A percentile compares a stretch with the other conserved stretches of the same genome.
These are phyloP conservation scores for Actinemys pallida DNA, from an alignment of 2,113 vertebrate species.

Conservation along the genomic window DNA sequence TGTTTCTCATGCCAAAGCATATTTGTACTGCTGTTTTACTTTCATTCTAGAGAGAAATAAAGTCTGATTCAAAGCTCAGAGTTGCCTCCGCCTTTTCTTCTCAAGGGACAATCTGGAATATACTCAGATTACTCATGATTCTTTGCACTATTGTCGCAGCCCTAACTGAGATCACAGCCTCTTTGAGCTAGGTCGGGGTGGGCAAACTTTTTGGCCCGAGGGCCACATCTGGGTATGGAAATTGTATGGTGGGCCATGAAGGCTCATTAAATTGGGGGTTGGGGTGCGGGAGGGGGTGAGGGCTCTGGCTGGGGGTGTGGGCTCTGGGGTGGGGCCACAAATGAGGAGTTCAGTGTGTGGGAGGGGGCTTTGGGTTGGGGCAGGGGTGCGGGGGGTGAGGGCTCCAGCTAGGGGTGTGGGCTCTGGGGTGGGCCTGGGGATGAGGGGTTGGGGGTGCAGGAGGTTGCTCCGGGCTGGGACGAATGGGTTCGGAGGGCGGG, in stretches of 20 bases:
- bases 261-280: neutral
- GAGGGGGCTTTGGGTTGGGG: too few relatives aligned
- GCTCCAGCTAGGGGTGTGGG: too few relatives aligned
- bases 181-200: neutral
- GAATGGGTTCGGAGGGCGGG: too few relatives aligned
- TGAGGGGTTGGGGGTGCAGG: too few relatives aligned
- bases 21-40: conserved; percentile 53
- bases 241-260: too few relatives aligned
- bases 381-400: too few relatives aligned
- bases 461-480: too few relatives aligned
- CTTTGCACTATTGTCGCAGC: neutral
- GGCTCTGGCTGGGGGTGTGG: neutral
- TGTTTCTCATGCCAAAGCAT: conserved; percentile 64
- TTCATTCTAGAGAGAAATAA: conserved; percentile 66
- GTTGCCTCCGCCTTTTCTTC: neutral
- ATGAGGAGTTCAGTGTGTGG: too few relatives aligned
- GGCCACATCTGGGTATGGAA: too few relatives aligned
- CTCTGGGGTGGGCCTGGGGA: too few relatives aligned
- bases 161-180: neutral
- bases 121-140: neutral
- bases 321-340: too few relatives aligned
- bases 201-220: too few relatives aligned
- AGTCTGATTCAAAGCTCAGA: conserved; percentile 35
- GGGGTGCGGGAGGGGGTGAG: neutral
- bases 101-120: neutral